These are phyloP conservation scores for Heliconius hermathena DNA, from an alignment of 1,140 invertebrate genomes.

Conservation along the genomic window DNA sequence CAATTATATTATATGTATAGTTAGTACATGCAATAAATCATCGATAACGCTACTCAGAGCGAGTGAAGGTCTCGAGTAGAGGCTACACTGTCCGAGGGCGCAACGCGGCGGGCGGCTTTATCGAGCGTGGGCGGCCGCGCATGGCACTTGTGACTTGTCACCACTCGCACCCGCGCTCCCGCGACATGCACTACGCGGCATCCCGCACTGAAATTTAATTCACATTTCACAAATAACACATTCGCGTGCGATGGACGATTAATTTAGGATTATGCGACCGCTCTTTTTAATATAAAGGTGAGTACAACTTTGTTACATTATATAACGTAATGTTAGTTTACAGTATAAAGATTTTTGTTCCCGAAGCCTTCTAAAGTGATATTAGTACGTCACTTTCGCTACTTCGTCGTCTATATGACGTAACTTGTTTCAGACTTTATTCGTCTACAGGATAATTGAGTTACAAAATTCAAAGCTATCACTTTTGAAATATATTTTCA, in stretches of 20 bases:
- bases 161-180: constrained; percentile 41
- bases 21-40: not conserved
- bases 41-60: not conserved
- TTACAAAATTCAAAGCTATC: not conserved
- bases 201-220: constrained; percentile 50
- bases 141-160: constrained; percentile 44
- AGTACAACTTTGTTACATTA: constrained; percentile 22
- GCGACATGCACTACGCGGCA: constrained; percentile 57
- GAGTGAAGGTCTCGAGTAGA: constrained; percentile 3
- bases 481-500: not conserved
- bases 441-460: not conserved
- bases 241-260: constrained; percentile 50
- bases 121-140: constrained; percentile 77
- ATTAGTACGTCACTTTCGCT: constrained; percentile 26
- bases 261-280: constrained; percentile 54
- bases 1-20: not conserved
- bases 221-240: constrained; percentile 47
- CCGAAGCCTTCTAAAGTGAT: constrained; percentile 12
- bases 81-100: constrained; percentile 23
- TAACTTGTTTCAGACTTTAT: constrained; percentile 17
- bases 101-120: constrained; percentile 55
- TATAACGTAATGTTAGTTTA: not conserved
- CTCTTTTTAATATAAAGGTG: constrained; percentile 57
- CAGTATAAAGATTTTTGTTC: not conserved
- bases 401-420: constrained; percentile 28